Conservation (phyloP, 35 echinoderm and acorn worm genomes). For the Hemicentrotus pulcherrimus region DNA sequence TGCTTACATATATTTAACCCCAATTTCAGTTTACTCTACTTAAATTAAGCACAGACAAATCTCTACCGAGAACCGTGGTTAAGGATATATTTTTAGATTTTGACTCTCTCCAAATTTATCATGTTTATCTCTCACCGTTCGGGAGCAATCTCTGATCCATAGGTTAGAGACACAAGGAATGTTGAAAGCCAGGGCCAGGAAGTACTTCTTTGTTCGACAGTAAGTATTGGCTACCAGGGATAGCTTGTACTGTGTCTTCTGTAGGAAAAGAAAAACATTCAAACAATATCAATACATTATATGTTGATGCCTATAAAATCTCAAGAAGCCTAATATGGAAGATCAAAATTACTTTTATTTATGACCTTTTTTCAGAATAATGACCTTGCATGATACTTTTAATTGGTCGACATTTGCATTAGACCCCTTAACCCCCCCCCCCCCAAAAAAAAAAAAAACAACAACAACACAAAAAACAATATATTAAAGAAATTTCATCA, state of each 20-base stretch:
- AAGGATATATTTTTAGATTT: too few species aligned
- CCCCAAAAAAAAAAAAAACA: too few species aligned
- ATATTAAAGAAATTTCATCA: too few species aligned
- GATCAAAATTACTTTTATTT: neutral
- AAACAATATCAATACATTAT: neutral
- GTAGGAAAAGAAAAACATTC: neutral
- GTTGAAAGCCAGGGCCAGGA: constrained; percentile 73
- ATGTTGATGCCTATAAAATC: neutral
- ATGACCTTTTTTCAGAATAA: too few species aligned
- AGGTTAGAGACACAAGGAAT: constrained; percentile 84
- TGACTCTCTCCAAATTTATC: too few species aligned
- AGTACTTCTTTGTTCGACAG: constrained; percentile 90
- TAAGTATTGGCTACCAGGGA: constrained; percentile 81
- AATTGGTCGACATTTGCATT: too few species aligned
- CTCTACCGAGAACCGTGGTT: too few species aligned
- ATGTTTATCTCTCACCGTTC: constrained; percentile 39
- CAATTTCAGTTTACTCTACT: too few species aligned
- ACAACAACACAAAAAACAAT: too few species aligned
- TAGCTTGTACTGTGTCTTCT: constrained; percentile 68
- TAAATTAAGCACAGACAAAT: too few species aligned
- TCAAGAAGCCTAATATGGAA: neutral
- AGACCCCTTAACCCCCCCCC: too few species aligned
- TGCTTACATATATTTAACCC: too few species aligned
- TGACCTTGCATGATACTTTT: neutral
- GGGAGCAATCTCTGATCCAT: constrained; percentile 83